phyloP scores from a whole-genome alignment of 1,140 invertebrate species.

The Drosophila bocki region DNA sequence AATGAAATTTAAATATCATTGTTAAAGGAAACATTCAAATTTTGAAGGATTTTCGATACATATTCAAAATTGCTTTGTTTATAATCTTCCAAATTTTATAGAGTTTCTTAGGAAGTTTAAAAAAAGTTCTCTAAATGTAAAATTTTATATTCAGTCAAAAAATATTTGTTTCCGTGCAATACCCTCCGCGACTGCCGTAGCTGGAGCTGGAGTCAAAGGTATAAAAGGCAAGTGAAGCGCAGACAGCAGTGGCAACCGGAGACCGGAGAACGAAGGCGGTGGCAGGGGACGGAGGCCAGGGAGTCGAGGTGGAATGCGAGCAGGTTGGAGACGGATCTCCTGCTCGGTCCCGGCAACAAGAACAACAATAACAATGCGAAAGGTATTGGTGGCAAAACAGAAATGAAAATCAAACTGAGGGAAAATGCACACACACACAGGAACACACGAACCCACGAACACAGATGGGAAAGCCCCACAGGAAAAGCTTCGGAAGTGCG shows the following conservation, averaged over 20 bases:
- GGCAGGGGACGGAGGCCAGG: not conserved
- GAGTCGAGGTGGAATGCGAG: conserved; percentile 16
- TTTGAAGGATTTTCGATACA: too few species aligned
- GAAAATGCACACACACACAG: conserved; percentile 29
- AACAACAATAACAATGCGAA: conserved; percentile 62
- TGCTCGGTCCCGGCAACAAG: conserved; percentile 34
- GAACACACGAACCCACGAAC: conserved; percentile 38
- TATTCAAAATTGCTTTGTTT: too few species aligned
- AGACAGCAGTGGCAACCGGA: conserved; percentile 46
- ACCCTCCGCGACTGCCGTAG: not conserved
- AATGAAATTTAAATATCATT: not conserved
- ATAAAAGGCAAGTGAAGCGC: conserved; percentile 61
- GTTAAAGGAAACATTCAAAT: not conserved
- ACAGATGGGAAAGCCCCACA: conserved; percentile 47
- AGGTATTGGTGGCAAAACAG: conserved; percentile 79
- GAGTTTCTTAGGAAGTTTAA: too few species aligned
- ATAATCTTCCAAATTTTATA: too few species aligned
- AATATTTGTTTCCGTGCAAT: conserved; percentile 10
- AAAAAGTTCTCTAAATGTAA: too few species aligned
- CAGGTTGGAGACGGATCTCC: conserved; percentile 63
- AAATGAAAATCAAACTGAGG: conserved; percentile 75
- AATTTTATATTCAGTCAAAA: not conserved
- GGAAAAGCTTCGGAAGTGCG: conserved; percentile 79
- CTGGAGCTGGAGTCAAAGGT: conserved; percentile 34
- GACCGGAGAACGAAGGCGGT: conserved; percentile 9